These are phyloP conservation scores for Urocitellus parryii DNA, from an alignment of 2,113 vertebrate genomes.

Conservation along the genomic window DNA sequence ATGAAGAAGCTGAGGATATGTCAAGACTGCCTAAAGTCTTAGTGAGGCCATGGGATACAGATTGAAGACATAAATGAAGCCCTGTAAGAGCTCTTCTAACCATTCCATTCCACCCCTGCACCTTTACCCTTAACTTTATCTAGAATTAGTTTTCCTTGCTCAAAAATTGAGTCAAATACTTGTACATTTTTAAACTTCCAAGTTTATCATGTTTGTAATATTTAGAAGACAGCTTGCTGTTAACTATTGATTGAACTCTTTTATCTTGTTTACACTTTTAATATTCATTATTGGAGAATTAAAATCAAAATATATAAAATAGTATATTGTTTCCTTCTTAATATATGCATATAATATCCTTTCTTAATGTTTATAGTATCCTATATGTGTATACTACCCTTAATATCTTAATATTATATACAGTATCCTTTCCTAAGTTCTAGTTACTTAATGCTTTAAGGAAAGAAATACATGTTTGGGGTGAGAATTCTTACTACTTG, in stretches of 20 bases:
- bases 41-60: background rate
- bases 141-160: background rate
- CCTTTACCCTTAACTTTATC: background rate
- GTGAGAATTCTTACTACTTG: background rate
- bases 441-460: slow-evolving; percentile 2
- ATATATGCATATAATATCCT: background rate
- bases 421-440: background rate
- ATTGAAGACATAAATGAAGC: background rate
- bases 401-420: too few relatives aligned
- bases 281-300: background rate
- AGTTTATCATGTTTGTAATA: background rate
- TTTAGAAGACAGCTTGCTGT: background rate
- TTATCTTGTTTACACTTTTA: background rate
- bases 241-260: background rate
- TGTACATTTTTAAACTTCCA: background rate
- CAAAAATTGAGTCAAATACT: background rate
- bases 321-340: background rate
- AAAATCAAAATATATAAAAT: background rate
- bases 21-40: background rate
- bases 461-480: background rate
- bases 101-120: background rate
- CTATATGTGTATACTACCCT: too few relatives aligned
- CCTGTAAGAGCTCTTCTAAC: background rate
- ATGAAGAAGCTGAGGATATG: background rate
- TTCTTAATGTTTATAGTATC: too few relatives aligned